These are phyloP conservation scores for Plecotus auritus DNA, from an alignment of 2,113 vertebrate species.

Conservation along the genomic window DNA sequence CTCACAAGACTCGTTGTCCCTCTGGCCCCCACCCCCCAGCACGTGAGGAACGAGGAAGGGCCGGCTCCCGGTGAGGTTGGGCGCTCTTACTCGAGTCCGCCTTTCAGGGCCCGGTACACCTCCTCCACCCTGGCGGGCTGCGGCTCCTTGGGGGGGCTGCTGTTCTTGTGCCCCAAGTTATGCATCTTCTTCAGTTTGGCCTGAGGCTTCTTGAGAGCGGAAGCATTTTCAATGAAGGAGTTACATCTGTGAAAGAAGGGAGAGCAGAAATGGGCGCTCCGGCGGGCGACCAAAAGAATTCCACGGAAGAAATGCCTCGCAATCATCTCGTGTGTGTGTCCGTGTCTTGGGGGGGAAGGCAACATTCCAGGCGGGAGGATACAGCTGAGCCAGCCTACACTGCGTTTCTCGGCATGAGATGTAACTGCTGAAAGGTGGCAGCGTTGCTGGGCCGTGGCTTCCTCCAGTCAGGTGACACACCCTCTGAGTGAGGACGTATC, in stretches of 20 bases:
- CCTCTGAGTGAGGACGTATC: neutral
- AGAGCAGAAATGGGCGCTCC: slow-evolving; percentile 35
- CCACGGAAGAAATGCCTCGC: slow-evolving; percentile 17
- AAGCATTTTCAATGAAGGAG: slow-evolving; percentile 96
- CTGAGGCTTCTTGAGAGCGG: slow-evolving; percentile 92
- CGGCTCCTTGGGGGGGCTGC: slow-evolving; percentile 89
- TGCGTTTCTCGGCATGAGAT: neutral
- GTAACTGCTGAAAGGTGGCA: neutral
- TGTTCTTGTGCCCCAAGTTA: slow-evolving; percentile 91
- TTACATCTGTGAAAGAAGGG: slow-evolving; percentile 88
- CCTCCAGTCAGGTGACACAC: accelerated
- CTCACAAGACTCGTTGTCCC: neutral
- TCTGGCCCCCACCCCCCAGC: accelerated
- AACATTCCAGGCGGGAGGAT: neutral
- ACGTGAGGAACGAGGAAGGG: neutral
- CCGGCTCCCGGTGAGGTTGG: accelerated
- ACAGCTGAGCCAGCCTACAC: neutral
- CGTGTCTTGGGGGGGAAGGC: neutral
- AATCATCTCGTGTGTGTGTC: neutral
- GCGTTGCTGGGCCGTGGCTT: neutral
- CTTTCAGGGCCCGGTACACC: slow-evolving; percentile 92
- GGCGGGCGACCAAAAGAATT: neutral
- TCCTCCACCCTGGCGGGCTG: slow-evolving; percentile 95
- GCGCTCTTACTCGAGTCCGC: slow-evolving; percentile 91
- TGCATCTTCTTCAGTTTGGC: slow-evolving; percentile 96